These are phyloP conservation scores for Eunapius fragilis DNA, from an alignment of 37 sponge, comb jelly and placozoan species.

Conservation along the genomic window DNA sequence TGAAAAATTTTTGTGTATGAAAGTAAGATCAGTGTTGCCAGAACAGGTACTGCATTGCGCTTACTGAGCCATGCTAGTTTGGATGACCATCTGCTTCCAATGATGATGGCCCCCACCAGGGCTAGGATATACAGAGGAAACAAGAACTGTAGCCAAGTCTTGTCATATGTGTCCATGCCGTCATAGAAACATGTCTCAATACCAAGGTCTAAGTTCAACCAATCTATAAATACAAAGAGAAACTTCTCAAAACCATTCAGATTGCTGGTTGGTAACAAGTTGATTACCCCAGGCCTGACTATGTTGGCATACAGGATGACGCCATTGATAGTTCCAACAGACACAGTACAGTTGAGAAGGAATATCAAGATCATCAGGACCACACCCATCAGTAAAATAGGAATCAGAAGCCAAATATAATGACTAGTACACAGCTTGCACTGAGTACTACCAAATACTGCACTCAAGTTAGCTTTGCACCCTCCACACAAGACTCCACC, in stretches of 20 bases:
- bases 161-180: constrained; percentile 20
- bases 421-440: constrained; percentile 17
- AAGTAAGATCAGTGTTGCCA: constrained; percentile 35
- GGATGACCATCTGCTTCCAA: not conserved
- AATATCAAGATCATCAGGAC: constrained; percentile 13
- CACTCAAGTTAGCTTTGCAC: constrained; percentile 14
- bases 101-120: constrained; percentile 13
- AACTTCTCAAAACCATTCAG: not conserved
- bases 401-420: constrained; percentile 5
- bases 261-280: not conserved
- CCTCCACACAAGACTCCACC: constrained; percentile 51
- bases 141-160: constrained; percentile 3
- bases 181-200: constrained; percentile 44
- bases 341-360: constrained; percentile 14
- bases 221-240: not conserved
- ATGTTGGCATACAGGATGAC: constrained; percentile 37
- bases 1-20: constrained; percentile 28
- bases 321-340: constrained; percentile 42
- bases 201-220: constrained; percentile 44
- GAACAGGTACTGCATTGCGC: constrained; percentile 13
- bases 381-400: constrained; percentile 15
- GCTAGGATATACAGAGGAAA: constrained; percentile 37
- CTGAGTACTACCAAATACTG: constrained; percentile 9
- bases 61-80: not conserved
- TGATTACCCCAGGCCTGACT: not conserved